phyloP scores from a whole-genome alignment of 2,797 vertebrate genomes.

The Chiloscyllium punctatum region DNA sequence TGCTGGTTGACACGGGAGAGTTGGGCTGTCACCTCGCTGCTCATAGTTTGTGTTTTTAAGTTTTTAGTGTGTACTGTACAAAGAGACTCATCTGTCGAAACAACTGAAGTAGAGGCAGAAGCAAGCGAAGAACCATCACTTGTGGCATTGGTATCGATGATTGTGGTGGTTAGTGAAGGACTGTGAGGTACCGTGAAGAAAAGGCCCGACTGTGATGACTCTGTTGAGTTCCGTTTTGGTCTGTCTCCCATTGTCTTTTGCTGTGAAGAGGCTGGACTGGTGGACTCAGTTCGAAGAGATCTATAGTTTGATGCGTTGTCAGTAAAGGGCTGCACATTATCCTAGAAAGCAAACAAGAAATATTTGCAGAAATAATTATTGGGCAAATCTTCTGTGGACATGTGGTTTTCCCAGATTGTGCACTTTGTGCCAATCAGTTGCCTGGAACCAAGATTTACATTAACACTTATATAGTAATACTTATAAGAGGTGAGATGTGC shows the following conservation, averaged over 20 bases:
- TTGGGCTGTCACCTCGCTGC: conserved; percentile 56
- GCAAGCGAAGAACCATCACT: conserved; percentile 44
- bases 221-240: conserved; percentile 58
- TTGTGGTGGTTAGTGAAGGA: conserved; percentile 46
- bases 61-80: conserved; percentile 55
- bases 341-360: conserved; percentile 61
- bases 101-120: conserved; percentile 40
- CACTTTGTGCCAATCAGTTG: neutral
- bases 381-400: neutral
- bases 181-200: conserved; percentile 69
- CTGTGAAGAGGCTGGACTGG: conserved; percentile 47
- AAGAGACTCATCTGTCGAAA: conserved; percentile 45
- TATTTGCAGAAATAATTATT: neutral
- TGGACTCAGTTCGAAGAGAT: conserved; percentile 59
- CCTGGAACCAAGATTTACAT: neutral
- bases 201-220: conserved; percentile 74
- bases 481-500: too few relatives aligned
- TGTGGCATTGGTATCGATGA: conserved; percentile 41
- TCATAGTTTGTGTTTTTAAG: conserved; percentile 47
- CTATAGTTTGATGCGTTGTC: conserved; percentile 75
- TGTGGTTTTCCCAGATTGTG: neutral
- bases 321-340: conserved; percentile 68
- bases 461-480: neutral
- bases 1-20: conserved; percentile 68
- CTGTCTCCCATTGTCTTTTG: conserved; percentile 53